phyloP scores from a whole-genome alignment of 2,888 invertebrate genomes.

The Microctonus hyperodae region DNA sequence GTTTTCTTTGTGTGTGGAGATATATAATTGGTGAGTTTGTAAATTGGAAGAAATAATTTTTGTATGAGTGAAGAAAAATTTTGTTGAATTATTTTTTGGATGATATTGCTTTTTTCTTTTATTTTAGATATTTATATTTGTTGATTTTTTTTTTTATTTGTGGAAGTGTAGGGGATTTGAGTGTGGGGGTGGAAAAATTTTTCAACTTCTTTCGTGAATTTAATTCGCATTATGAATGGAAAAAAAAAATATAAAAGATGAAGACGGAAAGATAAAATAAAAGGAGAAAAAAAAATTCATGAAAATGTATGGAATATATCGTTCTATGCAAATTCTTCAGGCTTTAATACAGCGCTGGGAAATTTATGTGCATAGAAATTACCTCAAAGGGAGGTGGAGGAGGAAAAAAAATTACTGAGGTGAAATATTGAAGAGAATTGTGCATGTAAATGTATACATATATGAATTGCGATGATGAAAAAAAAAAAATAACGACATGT shows the following conservation, averaged over 20 bases:
- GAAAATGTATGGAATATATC: constrained; percentile 41
- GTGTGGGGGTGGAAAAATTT: constrained; percentile 22
- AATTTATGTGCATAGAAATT: constrained; percentile 46
- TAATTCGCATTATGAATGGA: constrained; percentile 31
- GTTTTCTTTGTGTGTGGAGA: neutral
- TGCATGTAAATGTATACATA: neutral
- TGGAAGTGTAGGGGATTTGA: constrained; percentile 1
- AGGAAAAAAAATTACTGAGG: constrained; percentile 18
- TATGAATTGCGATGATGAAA: neutral
- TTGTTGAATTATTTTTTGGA: no score
- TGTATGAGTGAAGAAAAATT: no score
- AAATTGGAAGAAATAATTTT: neutral
- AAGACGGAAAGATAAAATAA: neutral
- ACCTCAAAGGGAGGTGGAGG: constrained; percentile 35
- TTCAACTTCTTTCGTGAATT: constrained; percentile 24
- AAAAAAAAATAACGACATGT: constrained; percentile 34
- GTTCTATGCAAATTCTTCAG: constrained; percentile 40
- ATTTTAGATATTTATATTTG: neutral
- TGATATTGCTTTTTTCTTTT: neutral
- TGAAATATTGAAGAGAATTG: constrained; percentile 12
- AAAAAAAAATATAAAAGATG: neutral
- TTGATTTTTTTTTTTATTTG: no score
- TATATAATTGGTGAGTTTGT: neutral
- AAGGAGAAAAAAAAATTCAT: constrained; percentile 21
- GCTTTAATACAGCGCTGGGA: constrained; percentile 33